Evolutionary conservation across 2,797 vertebrate genomes (phyloP).

Genomic region (Parauchenoglanis punctatus): DNA sequence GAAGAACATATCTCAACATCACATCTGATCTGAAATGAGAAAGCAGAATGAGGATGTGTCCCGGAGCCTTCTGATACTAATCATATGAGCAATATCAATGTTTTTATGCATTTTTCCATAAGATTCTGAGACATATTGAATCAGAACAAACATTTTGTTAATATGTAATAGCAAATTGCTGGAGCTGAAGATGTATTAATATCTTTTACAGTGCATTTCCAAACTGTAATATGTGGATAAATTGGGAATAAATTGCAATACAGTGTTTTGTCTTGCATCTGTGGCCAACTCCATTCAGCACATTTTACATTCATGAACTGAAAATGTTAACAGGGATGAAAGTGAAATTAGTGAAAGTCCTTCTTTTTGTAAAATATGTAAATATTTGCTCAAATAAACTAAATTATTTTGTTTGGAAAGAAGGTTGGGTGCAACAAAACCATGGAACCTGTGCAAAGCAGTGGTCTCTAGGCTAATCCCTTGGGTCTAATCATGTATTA

Average conservation of each 20-base stretch:
- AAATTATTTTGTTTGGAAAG: not conserved
- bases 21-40: conserved; percentile 21
- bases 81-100: not conserved
- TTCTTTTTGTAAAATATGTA: not conserved
- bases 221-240: not conserved
- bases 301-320: not conserved
- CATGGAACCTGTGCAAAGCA: not conserved
- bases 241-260: not conserved
- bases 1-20: not conserved
- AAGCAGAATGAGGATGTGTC: not conserved
- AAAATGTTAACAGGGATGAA: not conserved
- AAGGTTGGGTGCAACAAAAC: not conserved
- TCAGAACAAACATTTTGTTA: not conserved
- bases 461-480: not conserved
- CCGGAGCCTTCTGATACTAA: not conserved
- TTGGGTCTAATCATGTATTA: not conserved
- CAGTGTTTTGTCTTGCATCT: not conserved
- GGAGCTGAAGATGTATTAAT: not conserved
- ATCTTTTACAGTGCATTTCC: not conserved
- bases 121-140: not conserved
- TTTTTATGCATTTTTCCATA: not conserved
- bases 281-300: not conserved
- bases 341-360: not conserved
- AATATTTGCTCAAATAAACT: not conserved
- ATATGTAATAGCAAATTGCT: not conserved